Evolutionary conservation across 2,113 vertebrate genomes (phyloP).

Genomic region (Turdus rufiventris): DNA sequence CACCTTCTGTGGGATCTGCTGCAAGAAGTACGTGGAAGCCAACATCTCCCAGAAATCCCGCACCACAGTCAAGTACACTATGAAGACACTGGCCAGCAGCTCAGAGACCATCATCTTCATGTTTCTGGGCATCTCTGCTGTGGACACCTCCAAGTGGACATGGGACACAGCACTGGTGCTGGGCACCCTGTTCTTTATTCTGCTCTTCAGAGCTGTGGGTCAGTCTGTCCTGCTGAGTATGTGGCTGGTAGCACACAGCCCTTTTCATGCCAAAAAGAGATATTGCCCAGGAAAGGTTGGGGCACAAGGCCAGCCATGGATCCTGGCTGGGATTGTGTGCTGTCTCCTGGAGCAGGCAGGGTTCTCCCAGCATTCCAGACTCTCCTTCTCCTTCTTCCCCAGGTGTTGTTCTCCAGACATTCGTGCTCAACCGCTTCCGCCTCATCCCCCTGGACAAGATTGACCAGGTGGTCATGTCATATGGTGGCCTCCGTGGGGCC

Average conservation of each 20-base stretch:
- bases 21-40: conserved; percentile 96
- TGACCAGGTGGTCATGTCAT: conserved; percentile 98
- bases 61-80: conserved; percentile 95
- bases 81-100: conserved; percentile 96
- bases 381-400: conserved; percentile 41
- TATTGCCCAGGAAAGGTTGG: neutral
- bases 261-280: neutral
- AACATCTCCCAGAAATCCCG: conserved; percentile 98
- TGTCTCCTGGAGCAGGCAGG: neutral
- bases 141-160: conserved; percentile 95
- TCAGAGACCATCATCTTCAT: conserved; percentile 98
- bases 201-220: conserved; percentile 92
- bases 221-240: conserved; percentile 13
- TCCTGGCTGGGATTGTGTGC: neutral
- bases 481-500: conserved; percentile 91
- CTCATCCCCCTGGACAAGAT: conserved; percentile 92
- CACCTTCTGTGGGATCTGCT: conserved; percentile 94
- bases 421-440: conserved; percentile 89
- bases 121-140: conserved; percentile 93
- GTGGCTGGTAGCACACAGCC: neutral
- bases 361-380: neutral
- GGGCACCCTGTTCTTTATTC: conserved; percentile 92
- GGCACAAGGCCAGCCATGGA: neutral
- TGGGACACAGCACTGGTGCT: conserved; percentile 94
- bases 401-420: conserved; percentile 94